A percentile compares a stretch with the other conserved stretches of the same genome.
These are phyloP conservation scores for Stomatorhinus walkeri DNA, from an alignment of 2,797 vertebrate genomes.

Conservation along the genomic window DNA sequence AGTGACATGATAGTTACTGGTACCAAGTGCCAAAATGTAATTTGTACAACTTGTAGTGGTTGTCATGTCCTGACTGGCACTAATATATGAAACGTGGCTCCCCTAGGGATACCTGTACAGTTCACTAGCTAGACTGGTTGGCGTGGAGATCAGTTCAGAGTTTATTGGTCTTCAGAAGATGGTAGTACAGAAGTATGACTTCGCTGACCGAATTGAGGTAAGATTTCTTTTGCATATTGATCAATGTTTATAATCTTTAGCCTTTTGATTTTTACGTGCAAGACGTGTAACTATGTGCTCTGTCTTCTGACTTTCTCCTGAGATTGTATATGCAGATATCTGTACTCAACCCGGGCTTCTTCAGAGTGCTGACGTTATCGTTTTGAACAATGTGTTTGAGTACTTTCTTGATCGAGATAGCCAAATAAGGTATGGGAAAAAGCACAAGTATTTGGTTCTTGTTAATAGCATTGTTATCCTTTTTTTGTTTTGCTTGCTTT, in stretches of 20 bases:
- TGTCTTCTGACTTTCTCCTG: constrained; percentile 15
- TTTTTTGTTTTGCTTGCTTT: not conserved
- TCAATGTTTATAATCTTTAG: not conserved
- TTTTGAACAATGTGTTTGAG: constrained; percentile 96
- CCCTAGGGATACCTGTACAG: constrained; percentile 81
- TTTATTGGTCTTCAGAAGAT: constrained; percentile 80
- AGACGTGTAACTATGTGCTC: not conserved
- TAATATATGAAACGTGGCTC: constrained; percentile 23
- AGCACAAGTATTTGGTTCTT: not conserved
- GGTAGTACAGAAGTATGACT: constrained; percentile 70
- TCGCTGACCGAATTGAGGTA: constrained; percentile 80
- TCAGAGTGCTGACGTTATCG: constrained; percentile 73
- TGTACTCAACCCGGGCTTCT: constrained; percentile 70
- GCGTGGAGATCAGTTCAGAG: constrained; percentile 82
- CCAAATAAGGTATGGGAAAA: constrained; percentile 68
- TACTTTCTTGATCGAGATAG: constrained; percentile 79
- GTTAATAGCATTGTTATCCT: not conserved
- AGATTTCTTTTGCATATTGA: not conserved
- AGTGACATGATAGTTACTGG: not conserved
- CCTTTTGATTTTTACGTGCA: not conserved
- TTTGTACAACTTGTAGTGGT: not conserved
- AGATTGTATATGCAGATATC: constrained; percentile 81
- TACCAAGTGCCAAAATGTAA: not conserved
- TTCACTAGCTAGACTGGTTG: constrained; percentile 69
- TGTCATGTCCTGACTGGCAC: not conserved